Evolutionary conservation across 2,113 vertebrate species (phyloP).

Genomic region (Paratilapia polleni): DNA sequence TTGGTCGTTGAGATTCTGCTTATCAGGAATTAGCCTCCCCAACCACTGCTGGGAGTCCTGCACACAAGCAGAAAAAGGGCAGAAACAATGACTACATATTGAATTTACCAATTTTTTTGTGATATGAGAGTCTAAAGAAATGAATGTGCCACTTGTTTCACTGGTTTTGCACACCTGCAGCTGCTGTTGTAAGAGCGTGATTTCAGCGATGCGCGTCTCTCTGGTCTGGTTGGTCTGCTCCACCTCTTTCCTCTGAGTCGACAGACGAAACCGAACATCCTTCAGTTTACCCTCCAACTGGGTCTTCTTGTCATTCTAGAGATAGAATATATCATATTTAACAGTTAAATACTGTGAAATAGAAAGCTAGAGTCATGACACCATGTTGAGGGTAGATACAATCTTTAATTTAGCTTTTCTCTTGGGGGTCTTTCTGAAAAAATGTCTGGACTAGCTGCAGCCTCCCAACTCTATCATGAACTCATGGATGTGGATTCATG

Average conservation of each 20-base stretch:
- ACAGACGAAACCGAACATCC: constrained; percentile 91
- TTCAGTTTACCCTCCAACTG: constrained; percentile 97
- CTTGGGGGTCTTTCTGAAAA: neutral
- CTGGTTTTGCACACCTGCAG: constrained; percentile 84
- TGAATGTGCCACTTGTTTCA: neutral
- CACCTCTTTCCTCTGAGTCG: constrained; percentile 92
- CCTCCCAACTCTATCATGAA: too few relatives aligned
- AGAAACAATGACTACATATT: neutral
- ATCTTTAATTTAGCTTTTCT: neutral
- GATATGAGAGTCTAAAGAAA: too few relatives aligned
- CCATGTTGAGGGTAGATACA: neutral
- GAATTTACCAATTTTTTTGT: neutral
- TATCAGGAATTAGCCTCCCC: constrained; percentile 94
- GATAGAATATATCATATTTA: neutral
- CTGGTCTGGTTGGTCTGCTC: constrained; percentile 96
- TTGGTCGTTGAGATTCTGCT: constrained; percentile 94
- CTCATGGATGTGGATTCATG: too few relatives aligned
- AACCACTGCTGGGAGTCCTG: constrained; percentile 98
- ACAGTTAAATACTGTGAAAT: neutral
- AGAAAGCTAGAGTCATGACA: neutral
- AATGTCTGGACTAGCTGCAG: too few relatives aligned
- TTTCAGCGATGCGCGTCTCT: constrained; percentile 94
- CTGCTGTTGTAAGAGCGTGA: constrained; percentile 94
- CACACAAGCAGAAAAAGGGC: neutral
- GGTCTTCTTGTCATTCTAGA: constrained; percentile 93